These are phyloP conservation scores for Egretta garzetta DNA, from an alignment of 2,113 vertebrate genomes.

Conservation along the genomic window DNA sequence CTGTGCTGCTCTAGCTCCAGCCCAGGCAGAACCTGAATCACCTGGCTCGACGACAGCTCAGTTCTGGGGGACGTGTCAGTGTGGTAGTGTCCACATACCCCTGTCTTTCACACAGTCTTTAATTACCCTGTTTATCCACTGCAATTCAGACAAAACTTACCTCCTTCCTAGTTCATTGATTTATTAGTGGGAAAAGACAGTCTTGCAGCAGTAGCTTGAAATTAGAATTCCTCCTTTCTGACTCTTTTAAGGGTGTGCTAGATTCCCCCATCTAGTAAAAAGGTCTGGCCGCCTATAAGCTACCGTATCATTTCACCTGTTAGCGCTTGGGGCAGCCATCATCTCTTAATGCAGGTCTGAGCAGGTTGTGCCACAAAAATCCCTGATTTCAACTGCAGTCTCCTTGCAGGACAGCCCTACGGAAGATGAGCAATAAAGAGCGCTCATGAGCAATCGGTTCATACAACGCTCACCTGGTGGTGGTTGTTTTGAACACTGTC, in stretches of 20 bases:
- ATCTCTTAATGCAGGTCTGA: background rate
- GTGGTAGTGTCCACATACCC: accelerated
- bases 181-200: background rate
- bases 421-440: background rate
- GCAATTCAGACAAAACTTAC: background rate
- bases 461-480: background rate
- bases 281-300: background rate
- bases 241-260: background rate
- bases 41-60: background rate
- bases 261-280: background rate
- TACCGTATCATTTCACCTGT: background rate
- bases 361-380: background rate
- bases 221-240: background rate
- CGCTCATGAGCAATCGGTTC: background rate
- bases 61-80: background rate
- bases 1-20: background rate
- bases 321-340: background rate
- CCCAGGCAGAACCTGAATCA: background rate
- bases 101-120: background rate
- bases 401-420: background rate
- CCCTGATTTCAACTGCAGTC: background rate
- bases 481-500: background rate
- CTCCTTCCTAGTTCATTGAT: background rate
- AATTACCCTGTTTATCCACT: background rate
- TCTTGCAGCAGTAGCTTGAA: background rate